Base-by-base conservation (phyloP, 2,888 invertebrate species). In the Lingula anatina region DNA sequence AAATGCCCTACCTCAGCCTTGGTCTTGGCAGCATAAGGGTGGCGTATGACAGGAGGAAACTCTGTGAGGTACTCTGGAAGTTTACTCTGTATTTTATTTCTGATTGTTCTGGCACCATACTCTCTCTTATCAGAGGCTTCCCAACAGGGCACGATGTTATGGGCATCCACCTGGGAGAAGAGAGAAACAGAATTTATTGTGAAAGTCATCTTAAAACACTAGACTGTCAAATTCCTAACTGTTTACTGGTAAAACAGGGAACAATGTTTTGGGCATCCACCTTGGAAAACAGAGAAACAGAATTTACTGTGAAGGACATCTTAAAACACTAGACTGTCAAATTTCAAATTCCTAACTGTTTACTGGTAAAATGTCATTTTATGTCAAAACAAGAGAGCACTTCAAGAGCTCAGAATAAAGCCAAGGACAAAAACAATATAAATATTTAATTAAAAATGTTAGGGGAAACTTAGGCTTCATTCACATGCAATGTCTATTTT, bases 111-210 rank as follows among this genome's bases (percentile, higher is more conserved):
- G 0, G 93, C 93, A 2, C 87, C 86, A 73, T 89, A 89, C 74
- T 93, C 93, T 65, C 87, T 84, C 75, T 93, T 93, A 2, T 87
- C 86, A 0, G 92, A 92, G 0, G 91, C 84, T 27, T 85, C 79
- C 91, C 91, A 91, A 59, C 89, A 86, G 0, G 93, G 93, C 0
- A 93, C 90, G 53, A 93, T 82, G 73, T 93, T 93, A 70, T 93
- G 93, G 0, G 90, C 89, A 79, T 93, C 93, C 0, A 92, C 88
- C 83, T 85, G n/a, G n/a, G n/a, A n/a, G n/a, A n/a, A n/a, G n/a
- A n/a, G 91, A 59, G 89, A 86, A 35, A 37, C 20, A 24, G 26
- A 49, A 46, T 48, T 55, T 31, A 31, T 12, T 12, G 9, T 12
- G 9, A 31, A 31, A 9, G 15, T 31, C 15, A 31, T 12, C 9